Conservation (phyloP, 1,140 invertebrate genomes). For the Apis dorsata region DNA sequence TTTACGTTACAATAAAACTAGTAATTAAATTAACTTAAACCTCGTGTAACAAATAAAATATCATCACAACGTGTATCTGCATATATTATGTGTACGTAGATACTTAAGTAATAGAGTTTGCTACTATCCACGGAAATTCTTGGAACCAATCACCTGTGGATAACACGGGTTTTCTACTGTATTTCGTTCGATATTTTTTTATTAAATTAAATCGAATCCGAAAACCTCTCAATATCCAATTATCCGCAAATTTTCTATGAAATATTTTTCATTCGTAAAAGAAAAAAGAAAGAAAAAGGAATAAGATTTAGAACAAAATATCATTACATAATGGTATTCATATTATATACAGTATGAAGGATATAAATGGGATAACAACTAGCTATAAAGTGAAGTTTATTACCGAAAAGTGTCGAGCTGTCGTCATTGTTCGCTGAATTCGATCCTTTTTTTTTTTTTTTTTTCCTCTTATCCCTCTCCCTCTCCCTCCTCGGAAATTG, state of each 20-base stretch:
- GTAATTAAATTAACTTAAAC: too few species aligned
- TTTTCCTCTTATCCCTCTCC: not conserved
- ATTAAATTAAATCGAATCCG: too few species aligned
- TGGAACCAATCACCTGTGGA: too few species aligned
- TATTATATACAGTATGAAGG: not conserved
- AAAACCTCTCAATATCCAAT: not conserved
- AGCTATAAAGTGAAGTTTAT: conserved; percentile 20
- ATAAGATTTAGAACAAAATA: not conserved
- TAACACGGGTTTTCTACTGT: too few species aligned
- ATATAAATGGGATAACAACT: not conserved
- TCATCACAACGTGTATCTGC: too few species aligned
- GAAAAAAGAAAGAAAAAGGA: not conserved
- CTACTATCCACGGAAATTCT: too few species aligned
- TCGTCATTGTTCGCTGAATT: conserved; percentile 16
- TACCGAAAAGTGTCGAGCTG: not conserved
- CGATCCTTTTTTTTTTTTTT: not conserved
- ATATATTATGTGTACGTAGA: too few species aligned
- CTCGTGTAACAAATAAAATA: too few species aligned
- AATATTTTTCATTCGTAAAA: not conserved
- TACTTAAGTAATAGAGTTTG: too few species aligned
- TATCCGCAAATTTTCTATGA: not conserved
- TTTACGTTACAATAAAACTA: too few species aligned
- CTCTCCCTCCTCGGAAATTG: not conserved
- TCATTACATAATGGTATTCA: not conserved
- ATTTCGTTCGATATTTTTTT: too few species aligned